These are phyloP conservation scores for Dyspetes luteomarginatus DNA, from an alignment of 2,888 invertebrate species.

Conservation along the genomic window DNA sequence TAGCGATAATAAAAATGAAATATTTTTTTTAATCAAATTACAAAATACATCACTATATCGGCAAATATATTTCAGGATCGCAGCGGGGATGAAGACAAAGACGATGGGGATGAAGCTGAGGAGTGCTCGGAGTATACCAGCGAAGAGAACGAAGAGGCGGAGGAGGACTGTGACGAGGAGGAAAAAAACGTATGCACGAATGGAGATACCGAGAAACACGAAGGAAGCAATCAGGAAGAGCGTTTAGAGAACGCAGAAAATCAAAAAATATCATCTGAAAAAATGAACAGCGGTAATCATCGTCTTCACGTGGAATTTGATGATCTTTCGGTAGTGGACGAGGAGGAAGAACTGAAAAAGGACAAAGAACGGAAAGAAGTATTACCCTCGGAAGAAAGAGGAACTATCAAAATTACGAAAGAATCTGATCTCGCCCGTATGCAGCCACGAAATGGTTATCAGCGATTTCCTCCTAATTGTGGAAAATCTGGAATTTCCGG, in stretches of 20 bases:
- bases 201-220: constrained; percentile 80
- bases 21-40: no score
- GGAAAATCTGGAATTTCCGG: constrained; percentile 56
- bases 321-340: constrained; percentile 90
- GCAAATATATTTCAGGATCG: constrained; percentile 72
- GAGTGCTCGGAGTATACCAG: constrained; percentile 70
- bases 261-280: constrained; percentile 85
- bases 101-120: constrained; percentile 68
- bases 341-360: constrained; percentile 85
- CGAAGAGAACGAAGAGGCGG: constrained; percentile 70
- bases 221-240: constrained; percentile 73
- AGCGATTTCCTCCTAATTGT: constrained; percentile 29
- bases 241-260: constrained; percentile 80
- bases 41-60: no score
- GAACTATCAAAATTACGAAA: constrained; percentile 38
- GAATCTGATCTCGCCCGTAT: constrained; percentile 32
- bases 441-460: constrained; percentile 41
- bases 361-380: constrained; percentile 70
- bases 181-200: constrained; percentile 71
- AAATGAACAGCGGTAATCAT: constrained; percentile 74
- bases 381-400: constrained; percentile 22
- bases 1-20: no score
- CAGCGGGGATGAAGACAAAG: constrained; percentile 74
- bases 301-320: constrained; percentile 85
- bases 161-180: constrained; percentile 69